Evolutionary conservation across 2,888 invertebrate species (phyloP).

Genomic region (Apantesis nais): DNA sequence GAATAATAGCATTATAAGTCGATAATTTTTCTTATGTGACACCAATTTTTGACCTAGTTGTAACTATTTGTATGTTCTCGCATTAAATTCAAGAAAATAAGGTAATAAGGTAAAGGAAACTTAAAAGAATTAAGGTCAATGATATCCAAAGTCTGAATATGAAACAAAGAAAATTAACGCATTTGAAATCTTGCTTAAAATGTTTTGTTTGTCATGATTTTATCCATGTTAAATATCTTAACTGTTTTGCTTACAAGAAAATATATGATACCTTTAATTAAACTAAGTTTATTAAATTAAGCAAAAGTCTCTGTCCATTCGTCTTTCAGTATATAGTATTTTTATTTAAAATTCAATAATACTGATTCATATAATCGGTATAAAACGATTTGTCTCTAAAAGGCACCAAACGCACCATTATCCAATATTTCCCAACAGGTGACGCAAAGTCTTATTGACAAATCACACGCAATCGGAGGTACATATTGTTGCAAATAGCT

Average conservation of each 20-base stretch:
- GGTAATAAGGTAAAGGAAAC: no score
- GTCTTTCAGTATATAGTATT: no score
- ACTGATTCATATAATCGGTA: neutral
- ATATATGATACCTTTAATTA: no score
- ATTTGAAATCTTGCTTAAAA: neutral
- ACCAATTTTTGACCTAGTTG: neutral
- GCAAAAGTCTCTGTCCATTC: no score
- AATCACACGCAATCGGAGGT: slow-evolving; percentile 29
- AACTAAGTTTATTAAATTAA: no score
- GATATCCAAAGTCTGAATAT: neutral
- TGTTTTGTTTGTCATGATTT: neutral
- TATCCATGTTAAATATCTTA: no score
- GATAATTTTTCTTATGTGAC: neutral
- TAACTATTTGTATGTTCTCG: neutral
- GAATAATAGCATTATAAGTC: neutral
- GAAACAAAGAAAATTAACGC: neutral
- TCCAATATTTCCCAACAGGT: slow-evolving; percentile 25
- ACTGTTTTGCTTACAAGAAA: no score
- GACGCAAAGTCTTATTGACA: slow-evolving; percentile 35
- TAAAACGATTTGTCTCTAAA: neutral
- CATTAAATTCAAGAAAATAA: neutral
- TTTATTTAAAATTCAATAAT: no score
- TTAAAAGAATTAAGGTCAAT: no score
- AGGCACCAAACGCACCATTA: slow-evolving; percentile 12
- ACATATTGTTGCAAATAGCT: slow-evolving; percentile 21